Conservation (phyloP, 2,113 vertebrate species). For the Maylandia zebra region DNA sequence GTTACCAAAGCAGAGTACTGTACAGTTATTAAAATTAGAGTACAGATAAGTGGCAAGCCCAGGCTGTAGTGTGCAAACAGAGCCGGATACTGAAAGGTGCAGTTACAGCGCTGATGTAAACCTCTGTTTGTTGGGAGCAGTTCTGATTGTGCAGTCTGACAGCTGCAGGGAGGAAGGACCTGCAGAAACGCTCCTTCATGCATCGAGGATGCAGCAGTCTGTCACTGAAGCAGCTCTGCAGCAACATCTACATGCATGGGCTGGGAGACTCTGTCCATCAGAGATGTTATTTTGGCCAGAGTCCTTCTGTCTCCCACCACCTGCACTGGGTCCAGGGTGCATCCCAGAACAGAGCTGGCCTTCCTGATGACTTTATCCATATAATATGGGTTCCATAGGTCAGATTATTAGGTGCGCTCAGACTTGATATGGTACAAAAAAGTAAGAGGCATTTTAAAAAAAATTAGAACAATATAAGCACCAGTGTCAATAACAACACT, state of each 20-base stretch:
- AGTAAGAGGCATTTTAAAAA: not conserved
- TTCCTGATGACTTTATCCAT: fast-evolving
- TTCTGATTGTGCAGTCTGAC: fast-evolving
- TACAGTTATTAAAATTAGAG: not conserved
- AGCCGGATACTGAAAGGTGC: not conserved
- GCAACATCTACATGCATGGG: not conserved
- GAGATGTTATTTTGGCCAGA: fast-evolving
- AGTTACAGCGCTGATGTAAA: fast-evolving
- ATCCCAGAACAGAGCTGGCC: fast-evolving
- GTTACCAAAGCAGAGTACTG: not conserved
- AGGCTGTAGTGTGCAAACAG: not conserved
- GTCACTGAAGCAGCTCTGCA: not conserved
- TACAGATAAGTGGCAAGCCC: not conserved
- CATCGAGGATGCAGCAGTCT: not conserved
- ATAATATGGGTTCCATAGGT: not conserved
- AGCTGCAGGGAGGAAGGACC: not conserved
- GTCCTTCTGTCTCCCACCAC: not conserved
- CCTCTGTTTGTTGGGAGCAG: fast-evolving
- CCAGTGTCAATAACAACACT: not conserved
- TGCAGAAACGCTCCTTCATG: not conserved
- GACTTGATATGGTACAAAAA: not conserved
- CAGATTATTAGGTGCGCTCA: not conserved
- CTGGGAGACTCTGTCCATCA: fast-evolving
- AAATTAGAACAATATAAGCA: not conserved
- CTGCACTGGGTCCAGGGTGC: not conserved